phyloP scores from a whole-genome alignment of 2,113 vertebrate genomes.

The Dicerorhinus sumatrensis region DNA sequence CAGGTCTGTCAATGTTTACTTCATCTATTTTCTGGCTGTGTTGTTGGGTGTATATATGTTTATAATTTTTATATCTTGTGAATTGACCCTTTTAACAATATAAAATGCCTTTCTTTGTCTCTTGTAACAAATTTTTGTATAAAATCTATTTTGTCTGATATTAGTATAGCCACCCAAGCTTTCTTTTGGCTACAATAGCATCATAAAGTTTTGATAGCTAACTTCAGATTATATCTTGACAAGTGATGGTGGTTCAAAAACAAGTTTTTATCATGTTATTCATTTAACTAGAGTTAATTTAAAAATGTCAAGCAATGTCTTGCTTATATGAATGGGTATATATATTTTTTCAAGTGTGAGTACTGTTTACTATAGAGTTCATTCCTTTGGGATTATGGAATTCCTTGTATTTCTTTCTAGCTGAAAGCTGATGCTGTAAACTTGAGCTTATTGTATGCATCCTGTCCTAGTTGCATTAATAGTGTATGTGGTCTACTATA shows the following conservation, averaged over 20 bases:
- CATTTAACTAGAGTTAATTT: neutral
- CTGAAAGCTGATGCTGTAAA: neutral
- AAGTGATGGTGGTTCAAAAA: neutral
- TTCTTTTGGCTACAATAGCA: neutral
- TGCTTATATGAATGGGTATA: neutral
- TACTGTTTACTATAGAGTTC: neutral
- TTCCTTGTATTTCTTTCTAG: neutral
- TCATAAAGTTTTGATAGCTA: neutral
- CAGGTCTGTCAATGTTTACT: neutral
- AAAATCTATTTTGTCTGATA: neutral
- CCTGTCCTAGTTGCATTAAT: neutral
- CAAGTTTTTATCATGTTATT: neutral
- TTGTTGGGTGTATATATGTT: neutral
- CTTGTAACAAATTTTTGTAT: neutral
- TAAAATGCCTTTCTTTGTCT: neutral
- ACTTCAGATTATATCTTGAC: constrained; percentile 9
- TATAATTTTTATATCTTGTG: neutral
- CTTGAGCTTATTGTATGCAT: neutral
- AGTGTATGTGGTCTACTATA: neutral
- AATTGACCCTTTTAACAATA: neutral
- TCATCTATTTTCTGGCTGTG: neutral
- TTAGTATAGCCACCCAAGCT: neutral
- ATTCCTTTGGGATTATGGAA: neutral
- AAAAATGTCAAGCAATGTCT: neutral
- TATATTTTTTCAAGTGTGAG: neutral